Evolutionary conservation across 2,113 vertebrate species (phyloP).

Genomic region (Phaetusa simplex): DNA sequence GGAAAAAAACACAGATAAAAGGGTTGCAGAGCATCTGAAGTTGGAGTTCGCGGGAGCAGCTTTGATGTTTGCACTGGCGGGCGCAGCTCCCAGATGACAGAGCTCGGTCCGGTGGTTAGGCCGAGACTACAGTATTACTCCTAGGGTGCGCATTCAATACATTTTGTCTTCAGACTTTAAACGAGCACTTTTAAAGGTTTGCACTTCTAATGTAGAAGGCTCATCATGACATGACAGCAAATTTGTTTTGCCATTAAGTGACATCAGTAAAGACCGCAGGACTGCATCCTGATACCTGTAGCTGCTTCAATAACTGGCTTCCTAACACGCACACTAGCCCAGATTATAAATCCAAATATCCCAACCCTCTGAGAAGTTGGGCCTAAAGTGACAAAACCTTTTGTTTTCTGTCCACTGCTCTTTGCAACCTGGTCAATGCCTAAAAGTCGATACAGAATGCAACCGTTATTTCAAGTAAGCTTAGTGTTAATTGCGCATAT

Average conservation of each 20-base stretch:
- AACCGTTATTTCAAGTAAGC: not conserved
- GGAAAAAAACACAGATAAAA: conserved; percentile 36
- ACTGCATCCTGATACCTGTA: not conserved
- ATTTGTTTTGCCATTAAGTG: not conserved
- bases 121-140: not conserved
- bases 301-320: not conserved
- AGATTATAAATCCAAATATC: not conserved
- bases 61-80: not conserved
- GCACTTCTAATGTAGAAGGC: not conserved
- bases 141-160: not conserved
- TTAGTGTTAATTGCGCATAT: not conserved
- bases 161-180: not conserved
- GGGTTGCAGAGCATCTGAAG: not conserved
- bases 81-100: not conserved
- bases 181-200: not conserved
- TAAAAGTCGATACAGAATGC: not conserved
- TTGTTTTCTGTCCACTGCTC: not conserved
- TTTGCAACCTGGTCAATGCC: not conserved
- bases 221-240: not conserved
- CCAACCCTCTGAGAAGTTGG: not conserved
- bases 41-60: not conserved
- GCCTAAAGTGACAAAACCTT: not conserved
- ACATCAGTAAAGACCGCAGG: not conserved
- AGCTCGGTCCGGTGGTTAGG: not conserved
- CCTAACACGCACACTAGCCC: not conserved